Evolutionary conservation across 1,140 invertebrate genomes (phyloP).

Genomic region (Drosophila punjabiensis): DNA sequence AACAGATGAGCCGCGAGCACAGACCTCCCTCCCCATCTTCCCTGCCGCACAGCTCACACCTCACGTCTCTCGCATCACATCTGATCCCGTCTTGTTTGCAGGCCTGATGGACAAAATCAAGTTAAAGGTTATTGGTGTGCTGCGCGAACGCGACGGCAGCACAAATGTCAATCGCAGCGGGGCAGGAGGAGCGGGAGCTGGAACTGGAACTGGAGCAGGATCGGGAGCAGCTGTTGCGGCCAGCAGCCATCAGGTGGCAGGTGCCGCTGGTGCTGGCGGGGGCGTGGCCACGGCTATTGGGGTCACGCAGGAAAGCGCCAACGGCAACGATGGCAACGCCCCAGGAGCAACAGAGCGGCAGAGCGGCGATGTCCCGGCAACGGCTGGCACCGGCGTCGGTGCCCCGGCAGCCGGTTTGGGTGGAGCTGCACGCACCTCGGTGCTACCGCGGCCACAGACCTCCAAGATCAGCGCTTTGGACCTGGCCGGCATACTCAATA

Average conservation of each 20-base stretch:
- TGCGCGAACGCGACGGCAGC: slow-evolving; percentile 77
- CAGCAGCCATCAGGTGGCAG: slow-evolving; percentile 60
- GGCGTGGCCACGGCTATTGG: slow-evolving; percentile 65
- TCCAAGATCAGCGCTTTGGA: slow-evolving; percentile 80
- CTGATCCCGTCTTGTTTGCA: slow-evolving; percentile 49
- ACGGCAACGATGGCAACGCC: slow-evolving; percentile 65
- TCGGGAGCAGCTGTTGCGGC: slow-evolving; percentile 13
- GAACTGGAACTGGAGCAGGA: slow-evolving; percentile 22
- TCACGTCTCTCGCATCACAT: background rate
- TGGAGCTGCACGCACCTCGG: slow-evolving; percentile 70
- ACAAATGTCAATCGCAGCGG: slow-evolving; percentile 68
- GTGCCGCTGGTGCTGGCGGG: slow-evolving; percentile 27
- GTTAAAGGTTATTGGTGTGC: slow-evolving; percentile 80
- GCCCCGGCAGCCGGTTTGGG: slow-evolving; percentile 31
- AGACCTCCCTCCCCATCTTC: slow-evolving; percentile 12
- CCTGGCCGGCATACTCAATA: slow-evolving; percentile 78
- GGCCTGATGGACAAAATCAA: slow-evolving; percentile 81
- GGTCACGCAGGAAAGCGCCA: slow-evolving; percentile 74
- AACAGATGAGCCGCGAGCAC: slow-evolving; percentile 23
- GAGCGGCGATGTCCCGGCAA: slow-evolving; percentile 37
- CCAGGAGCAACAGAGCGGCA: slow-evolving; percentile 49
- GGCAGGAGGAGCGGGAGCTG: slow-evolving; percentile 9
- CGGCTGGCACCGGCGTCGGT: slow-evolving; percentile 6
- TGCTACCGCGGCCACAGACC: slow-evolving; percentile 66
- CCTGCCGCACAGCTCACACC: background rate